Base-by-base conservation (phyloP, 2,888 invertebrate genomes). In the Megastigmus dorsalis region DNA sequence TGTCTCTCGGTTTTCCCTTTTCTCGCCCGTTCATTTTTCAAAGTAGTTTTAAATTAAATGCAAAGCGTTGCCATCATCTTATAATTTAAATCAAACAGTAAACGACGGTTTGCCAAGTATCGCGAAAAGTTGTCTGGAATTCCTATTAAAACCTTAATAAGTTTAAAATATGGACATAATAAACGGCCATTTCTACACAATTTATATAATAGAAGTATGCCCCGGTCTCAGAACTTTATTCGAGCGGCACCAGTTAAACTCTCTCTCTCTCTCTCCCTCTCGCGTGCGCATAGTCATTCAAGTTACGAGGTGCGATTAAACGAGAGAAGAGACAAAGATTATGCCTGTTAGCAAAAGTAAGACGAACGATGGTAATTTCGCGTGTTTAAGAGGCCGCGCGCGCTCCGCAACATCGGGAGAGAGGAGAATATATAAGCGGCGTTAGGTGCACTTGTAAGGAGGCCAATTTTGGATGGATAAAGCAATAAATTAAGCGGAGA, bases 281-380 rank as follows among this genome's bases (percentile, higher is more conserved):
- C 57, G 20, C 15, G 5, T 10, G n/a, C 6, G 7, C 20, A 55
- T 2, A 20, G 3, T 23, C 30, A 18, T 5, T 18, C n/a, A 54
- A 67, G 38, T 66, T 54, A 62, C 65, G 67, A 73, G 60, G 26
- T 38, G 66, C 54, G 59, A 67, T 73, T 73, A 67, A 67, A 54
- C 30, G 41, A 28, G 18, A 41, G 50, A 23, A 33, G 55, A 41
- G 57, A 48, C 59, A 48, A 9, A 57, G 36, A 72, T 65, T 65
- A 30, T 41, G 57, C 18, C 30, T 20, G 57, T 52, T 55, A 38
- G 45, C 20, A 43, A 62, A 74, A 62, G 57, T 30, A 74, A 62
- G 55, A 74, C 41, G 48, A 55, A 74, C 62, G 74, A 63, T 3
- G 30, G 43, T 30, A 18, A 41, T 62, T 74, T 50, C n/a, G 54